Evolutionary conservation across 2,888 invertebrate genomes (phyloP).

Genomic region (Meganola albula): DNA sequence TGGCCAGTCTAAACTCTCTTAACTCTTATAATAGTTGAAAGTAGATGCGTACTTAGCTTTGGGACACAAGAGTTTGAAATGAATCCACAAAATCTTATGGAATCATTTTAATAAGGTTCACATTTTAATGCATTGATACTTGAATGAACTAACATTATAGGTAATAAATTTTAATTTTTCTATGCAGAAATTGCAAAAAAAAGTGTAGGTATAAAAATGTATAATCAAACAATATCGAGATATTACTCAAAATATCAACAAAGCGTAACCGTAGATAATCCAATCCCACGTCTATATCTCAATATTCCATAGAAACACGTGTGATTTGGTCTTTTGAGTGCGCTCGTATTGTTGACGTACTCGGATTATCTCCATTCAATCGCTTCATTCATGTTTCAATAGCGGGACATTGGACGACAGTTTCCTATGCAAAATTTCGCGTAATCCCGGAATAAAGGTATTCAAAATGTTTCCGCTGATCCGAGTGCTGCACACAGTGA

Average conservation of each 20-base stretch:
- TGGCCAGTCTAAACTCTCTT: too few species aligned
- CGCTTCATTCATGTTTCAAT: conserved; percentile 47
- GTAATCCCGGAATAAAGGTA: conserved; percentile 73
- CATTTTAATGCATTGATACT: too few species aligned
- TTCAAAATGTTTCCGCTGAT: conserved; percentile 63
- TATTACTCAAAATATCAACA: conserved; percentile 21
- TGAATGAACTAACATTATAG: too few species aligned
- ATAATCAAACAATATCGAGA: conserved; percentile 11
- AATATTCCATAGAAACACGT: conserved; percentile 64
- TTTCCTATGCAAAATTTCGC: conserved; percentile 73
- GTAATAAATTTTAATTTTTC: too few species aligned
- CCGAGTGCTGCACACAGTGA: conserved; percentile 31
- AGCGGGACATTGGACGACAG: conserved; percentile 60
- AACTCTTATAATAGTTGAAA: too few species aligned
- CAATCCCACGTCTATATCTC: conserved; percentile 41
- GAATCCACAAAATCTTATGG: too few species aligned
- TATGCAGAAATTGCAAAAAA: too few species aligned
- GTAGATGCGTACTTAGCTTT: too few species aligned
- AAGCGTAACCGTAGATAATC: conserved; percentile 48
- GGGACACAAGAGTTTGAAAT: too few species aligned
- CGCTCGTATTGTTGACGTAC: conserved; percentile 47
- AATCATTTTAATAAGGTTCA: too few species aligned
- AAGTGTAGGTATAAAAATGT: too few species aligned
- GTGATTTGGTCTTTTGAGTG: conserved; percentile 57
- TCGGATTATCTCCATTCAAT: conserved; percentile 52